Percentiles rank a stretch among this genome's conserved stretches.
These are phyloP conservation scores for Heliconius sara DNA, from an alignment of 2,888 invertebrate species.

Conservation along the genomic window DNA sequence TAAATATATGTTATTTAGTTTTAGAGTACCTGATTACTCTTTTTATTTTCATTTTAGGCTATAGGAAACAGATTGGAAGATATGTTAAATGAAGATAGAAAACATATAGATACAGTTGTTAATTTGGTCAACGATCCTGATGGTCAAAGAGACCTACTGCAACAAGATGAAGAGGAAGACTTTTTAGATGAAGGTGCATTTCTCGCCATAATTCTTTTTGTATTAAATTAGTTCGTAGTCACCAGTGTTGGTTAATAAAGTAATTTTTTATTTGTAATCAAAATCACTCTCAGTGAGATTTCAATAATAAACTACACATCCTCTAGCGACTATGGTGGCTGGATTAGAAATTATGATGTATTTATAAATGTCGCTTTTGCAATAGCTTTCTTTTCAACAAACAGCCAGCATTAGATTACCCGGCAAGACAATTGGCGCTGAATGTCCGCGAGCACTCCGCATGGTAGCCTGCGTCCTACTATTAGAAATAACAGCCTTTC, in stretches of 20 bases:
- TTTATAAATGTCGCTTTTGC: too few species aligned
- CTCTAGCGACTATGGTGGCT: too few species aligned
- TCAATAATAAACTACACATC: too few species aligned
- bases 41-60: constrained; percentile 72
- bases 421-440: constrained; percentile 87
- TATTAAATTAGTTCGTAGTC: background rate
- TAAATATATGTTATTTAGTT: too few species aligned
- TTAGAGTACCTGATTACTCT: too few species aligned
- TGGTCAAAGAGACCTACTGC: constrained; percentile 90
- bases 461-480: constrained; percentile 96
- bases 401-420: constrained; percentile 87
- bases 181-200: constrained; percentile 93
- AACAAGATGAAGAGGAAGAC: constrained; percentile 97
- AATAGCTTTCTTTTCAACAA: background rate
- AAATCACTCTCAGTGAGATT: too few species aligned
- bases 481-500: constrained; percentile 98
- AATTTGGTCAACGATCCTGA: constrained; percentile 89
- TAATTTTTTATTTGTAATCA: too few species aligned
- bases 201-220: background rate
- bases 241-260: background rate
- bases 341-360: too few species aligned
- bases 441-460: constrained; percentile 94
- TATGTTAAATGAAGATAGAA: constrained; percentile 92
- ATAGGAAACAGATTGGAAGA: constrained; percentile 96
- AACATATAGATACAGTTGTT: constrained; percentile 87